Conservation (phyloP, 2,113 vertebrate genomes). For the Labeo catla region DNA sequence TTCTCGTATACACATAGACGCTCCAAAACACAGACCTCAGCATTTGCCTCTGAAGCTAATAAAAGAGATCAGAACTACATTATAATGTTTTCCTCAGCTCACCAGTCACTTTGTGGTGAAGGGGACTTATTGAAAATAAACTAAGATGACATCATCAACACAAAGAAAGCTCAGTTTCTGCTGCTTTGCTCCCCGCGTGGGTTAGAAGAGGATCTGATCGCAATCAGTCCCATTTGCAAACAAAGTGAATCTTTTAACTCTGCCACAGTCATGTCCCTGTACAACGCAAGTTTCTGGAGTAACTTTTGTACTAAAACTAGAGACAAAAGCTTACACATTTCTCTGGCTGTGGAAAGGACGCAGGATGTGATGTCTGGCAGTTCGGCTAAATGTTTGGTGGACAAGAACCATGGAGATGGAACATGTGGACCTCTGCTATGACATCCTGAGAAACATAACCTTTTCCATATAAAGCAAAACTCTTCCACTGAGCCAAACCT, state of each 20-base stretch:
- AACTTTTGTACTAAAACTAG: neutral
- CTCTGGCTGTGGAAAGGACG: neutral
- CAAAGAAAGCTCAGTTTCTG: conserved; percentile 49
- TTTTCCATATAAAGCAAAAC: conserved; percentile 50
- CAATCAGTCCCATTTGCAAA: conserved; percentile 37
- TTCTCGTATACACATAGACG: neutral
- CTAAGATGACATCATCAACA: conserved; percentile 39
- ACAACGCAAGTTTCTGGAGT: neutral
- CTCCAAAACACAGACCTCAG: conserved; percentile 30
- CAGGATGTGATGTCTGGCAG: neutral
- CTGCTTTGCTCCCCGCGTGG: conserved; percentile 17
- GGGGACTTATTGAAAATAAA: conserved; percentile 30
- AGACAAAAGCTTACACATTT: neutral
- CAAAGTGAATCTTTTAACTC: conserved; percentile 38
- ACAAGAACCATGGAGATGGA: neutral
- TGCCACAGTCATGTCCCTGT: neutral
- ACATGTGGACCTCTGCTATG: neutral
- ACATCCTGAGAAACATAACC: conserved; percentile 26
- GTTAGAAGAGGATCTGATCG: conserved; percentile 43
- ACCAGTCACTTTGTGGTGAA: conserved; percentile 9
- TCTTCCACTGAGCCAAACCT: conserved; percentile 34
- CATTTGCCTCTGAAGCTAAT: conserved; percentile 25
- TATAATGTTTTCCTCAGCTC: conserved; percentile 28
- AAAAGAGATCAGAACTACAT: neutral
- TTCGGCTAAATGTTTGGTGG: conserved; percentile 13